Evolutionary conservation across 2,797 vertebrate genomes (phyloP), one percentile per base, ranked within the genome.

Genomic region (Acanthurus leucopareius): DNA sequence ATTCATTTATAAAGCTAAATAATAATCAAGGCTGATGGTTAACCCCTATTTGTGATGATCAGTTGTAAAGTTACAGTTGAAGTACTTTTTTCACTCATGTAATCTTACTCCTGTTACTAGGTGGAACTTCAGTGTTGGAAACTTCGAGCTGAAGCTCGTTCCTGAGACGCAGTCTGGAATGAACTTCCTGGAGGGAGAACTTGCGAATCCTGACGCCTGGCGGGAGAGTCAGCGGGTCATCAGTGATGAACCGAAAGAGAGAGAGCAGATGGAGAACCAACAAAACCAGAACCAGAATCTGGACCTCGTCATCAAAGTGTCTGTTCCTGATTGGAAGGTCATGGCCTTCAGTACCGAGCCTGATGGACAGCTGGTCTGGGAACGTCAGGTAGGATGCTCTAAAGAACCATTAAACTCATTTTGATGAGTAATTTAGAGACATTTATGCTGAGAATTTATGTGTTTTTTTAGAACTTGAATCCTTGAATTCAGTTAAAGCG

Each of bases 61-160:
- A 2, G 5, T 69, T n/a, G 2, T 0, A 45, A 42, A 44, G 25
- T 6, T 44, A 15, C 3, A 32, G 2, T 6, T 32, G 2, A 17
- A 28, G 8, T 13, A 3, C n/a, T 32, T 44, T 49, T 54, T 57
- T 40, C 19, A 45, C 0, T 16, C 7, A 2, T 61, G 6, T 10
- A 0, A 25, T 57, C 0, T 28, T 19, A 4, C 51, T 67, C n/a
- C 60, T n/a, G 10, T 15, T 77, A 61, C 77, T 77, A 99, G 98
- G 95, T 99, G 98, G 98, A 99, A 99, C 95, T 99, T 99, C 94
- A 99, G 98, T 3, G 98, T 99, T 58, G 98, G 98, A 71, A 98
- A 97, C 94, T 99, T 97, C 75, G 97, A 99, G 93, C 95, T 99
- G 83, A 97, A 97, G 85, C 96, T 97, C 4, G 78, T 97, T 82